Percentiles rank a stretch among this genome's conserved stretches.
Conservation (phyloP, 2,797 vertebrate genomes). For the Poeciliopsis presidionis region DNA sequence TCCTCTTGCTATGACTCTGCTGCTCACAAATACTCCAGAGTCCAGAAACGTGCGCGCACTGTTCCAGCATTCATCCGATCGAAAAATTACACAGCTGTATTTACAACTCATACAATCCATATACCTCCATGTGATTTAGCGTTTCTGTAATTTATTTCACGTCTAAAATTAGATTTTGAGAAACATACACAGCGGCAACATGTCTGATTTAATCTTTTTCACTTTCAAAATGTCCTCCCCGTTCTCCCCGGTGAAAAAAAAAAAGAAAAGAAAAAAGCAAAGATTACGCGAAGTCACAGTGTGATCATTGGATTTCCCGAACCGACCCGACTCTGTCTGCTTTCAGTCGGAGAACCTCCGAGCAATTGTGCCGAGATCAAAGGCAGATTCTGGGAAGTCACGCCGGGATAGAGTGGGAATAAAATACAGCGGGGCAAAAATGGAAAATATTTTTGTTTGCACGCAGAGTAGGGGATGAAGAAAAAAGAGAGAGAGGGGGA, state of each 20-base stretch:
- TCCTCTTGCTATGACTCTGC: conserved; percentile 37
- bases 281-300: conserved; percentile 28
- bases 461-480: conserved; percentile 33
- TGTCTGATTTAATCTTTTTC: conserved; percentile 5
- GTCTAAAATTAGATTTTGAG: background rate
- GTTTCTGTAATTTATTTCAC: background rate
- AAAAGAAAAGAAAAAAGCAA: conserved; percentile 10
- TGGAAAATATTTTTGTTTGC: conserved; percentile 30
- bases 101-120: conserved; percentile 7
- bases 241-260: conserved; percentile 12
- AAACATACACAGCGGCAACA: background rate
- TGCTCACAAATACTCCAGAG: conserved; percentile 33
- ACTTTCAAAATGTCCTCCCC: conserved; percentile 9
- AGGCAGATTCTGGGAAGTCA: conserved; percentile 58
- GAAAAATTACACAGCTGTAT: background rate
- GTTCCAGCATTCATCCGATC: conserved; percentile 13
- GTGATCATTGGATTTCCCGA: conserved; percentile 45
- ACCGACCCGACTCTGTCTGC: conserved; percentile 40
- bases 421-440: conserved; percentile 17
- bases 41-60: conserved; percentile 34
- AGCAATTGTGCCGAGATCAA: conserved; percentile 55
- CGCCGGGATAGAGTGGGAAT: conserved; percentile 34
- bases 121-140: background rate
- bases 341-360: conserved; percentile 36
- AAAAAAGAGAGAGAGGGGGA: conserved; percentile 21